Conservation (phyloP, 2,113 vertebrate species). For the Ctenodactylus gundi region DNA sequence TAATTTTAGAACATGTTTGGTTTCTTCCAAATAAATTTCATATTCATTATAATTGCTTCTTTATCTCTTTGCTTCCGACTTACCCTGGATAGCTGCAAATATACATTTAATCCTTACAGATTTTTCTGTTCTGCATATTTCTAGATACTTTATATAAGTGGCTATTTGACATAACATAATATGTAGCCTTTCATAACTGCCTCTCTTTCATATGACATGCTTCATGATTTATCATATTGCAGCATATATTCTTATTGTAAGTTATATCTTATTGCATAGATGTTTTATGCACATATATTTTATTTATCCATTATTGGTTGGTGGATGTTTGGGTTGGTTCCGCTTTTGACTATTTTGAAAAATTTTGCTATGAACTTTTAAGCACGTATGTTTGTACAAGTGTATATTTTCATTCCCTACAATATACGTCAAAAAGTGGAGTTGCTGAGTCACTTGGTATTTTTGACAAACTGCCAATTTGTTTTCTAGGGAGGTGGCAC, state of each 20-base stretch:
- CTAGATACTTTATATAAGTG: not conserved
- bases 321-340: not conserved
- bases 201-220: not conserved
- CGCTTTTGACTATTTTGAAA: not conserved
- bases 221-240: not conserved
- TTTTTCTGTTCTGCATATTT: constrained; percentile 11
- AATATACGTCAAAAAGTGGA: not conserved
- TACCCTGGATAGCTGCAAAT: not conserved
- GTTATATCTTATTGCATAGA: not conserved
- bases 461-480: not conserved
- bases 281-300: not conserved
- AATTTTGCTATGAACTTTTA: not conserved
- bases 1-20: not conserved
- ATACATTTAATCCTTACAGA: not conserved
- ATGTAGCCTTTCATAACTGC: not conserved
- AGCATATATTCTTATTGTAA: not conserved
- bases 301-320: not conserved
- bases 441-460: not conserved
- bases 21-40: not conserved
- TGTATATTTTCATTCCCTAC: not conserved
- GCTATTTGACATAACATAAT: not conserved
- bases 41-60: not conserved
- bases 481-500: not conserved
- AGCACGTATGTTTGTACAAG: not conserved
- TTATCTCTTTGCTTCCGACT: not conserved